A percentile compares a stretch with the other conserved stretches of the same genome.
Conservation (phyloP, 2,113 vertebrate species). For the Sapayoa aenigma region DNA sequence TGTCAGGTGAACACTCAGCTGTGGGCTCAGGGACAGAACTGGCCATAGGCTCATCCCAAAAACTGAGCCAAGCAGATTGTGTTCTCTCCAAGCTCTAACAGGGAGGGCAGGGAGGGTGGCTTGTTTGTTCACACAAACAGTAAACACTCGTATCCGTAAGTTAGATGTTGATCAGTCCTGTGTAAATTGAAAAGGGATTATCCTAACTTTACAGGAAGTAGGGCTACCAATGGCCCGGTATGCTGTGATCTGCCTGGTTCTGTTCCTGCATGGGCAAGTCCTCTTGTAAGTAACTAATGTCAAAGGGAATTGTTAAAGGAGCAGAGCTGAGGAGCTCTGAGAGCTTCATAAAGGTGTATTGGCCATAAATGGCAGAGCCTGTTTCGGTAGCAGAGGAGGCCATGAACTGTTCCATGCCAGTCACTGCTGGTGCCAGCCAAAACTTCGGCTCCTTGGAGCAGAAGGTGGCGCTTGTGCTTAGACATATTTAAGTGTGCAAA, state of each 20-base stretch:
- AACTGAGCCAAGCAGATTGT: not conserved
- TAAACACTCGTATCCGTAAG: not conserved
- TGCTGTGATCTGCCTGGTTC: not conserved
- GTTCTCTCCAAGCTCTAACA: not conserved
- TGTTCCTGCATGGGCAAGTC: not conserved
- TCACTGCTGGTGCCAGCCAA: not conserved
- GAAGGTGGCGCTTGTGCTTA: not conserved
- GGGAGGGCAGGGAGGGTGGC: not conserved
- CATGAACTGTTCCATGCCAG: not conserved
- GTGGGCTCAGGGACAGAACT: not conserved
- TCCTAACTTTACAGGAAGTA: not conserved
- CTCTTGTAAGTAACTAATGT: not conserved
- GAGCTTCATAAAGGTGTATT: not conserved
- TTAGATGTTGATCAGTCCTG: not conserved
- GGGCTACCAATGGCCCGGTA: rapidly evolving
- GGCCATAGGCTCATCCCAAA: not conserved
- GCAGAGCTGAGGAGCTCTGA: not conserved
- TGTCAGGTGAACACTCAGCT: rapidly evolving
- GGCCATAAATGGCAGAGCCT: not conserved
- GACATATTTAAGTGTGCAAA: not conserved
- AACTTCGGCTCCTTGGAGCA: not conserved
- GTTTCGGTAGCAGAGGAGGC: not conserved
- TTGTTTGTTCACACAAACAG: not conserved
- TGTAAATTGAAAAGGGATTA: not conserved
- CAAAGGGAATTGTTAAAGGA: not conserved